These are phyloP conservation scores for Trichopria drosophilae DNA, from an alignment of 2,888 invertebrate species.

Conservation along the genomic window DNA sequence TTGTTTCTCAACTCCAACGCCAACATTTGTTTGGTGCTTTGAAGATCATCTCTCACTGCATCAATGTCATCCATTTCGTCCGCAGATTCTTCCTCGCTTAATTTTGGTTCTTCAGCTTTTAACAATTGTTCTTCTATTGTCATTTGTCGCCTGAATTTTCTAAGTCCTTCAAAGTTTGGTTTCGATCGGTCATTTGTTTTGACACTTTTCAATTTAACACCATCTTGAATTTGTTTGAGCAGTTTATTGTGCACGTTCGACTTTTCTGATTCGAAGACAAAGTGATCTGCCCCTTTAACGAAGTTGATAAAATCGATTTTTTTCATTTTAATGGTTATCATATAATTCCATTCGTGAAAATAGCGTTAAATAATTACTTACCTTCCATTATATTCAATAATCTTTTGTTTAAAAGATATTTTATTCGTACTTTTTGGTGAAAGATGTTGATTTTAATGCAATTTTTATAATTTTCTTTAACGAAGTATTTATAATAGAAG, in stretches of 20 bases:
- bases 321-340: slow-evolving; percentile 5
- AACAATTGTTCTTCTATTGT: slow-evolving; percentile 88
- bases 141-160: slow-evolving; percentile 86
- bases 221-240: slow-evolving; percentile 78
- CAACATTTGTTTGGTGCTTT: slow-evolving; percentile 88
- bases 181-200: slow-evolving; percentile 85
- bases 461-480: too few relatives aligned
- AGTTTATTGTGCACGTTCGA: slow-evolving; percentile 78
- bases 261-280: slow-evolving; percentile 86
- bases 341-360: too few relatives aligned
- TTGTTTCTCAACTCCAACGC: slow-evolving; percentile 85
- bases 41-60: slow-evolving; percentile 85
- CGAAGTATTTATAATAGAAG: too few relatives aligned
- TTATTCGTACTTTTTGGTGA: too few relatives aligned
- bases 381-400: too few relatives aligned
- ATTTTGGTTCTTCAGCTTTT: slow-evolving; percentile 67
- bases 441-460: too few relatives aligned
- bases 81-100: slow-evolving; percentile 62
- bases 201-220: slow-evolving; percentile 74
- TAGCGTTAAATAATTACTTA: too few relatives aligned
- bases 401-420: too few relatives aligned
- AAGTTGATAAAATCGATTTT: slow-evolving; percentile 1
- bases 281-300: slow-evolving; percentile 70
- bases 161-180: slow-evolving; percentile 78
- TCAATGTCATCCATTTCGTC: slow-evolving; percentile 92